Evolutionary conservation across 1,140 invertebrate genomes (phyloP).

Genomic region (Pseudomyrmex gracilis): DNA sequence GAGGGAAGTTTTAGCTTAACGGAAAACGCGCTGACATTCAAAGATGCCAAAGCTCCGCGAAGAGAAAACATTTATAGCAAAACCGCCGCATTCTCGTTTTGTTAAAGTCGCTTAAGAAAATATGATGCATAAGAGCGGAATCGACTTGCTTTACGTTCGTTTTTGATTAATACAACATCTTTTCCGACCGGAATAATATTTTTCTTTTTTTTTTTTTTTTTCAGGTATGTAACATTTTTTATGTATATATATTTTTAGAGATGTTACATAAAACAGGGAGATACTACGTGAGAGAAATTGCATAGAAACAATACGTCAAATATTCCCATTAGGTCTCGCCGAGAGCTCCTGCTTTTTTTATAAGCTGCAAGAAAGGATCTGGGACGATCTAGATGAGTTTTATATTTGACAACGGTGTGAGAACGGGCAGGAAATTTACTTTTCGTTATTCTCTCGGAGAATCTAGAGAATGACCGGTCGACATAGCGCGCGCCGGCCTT

Average conservation of each 20-base stretch:
- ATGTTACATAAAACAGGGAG: no score
- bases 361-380: background rate
- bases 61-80: background rate
- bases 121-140: no score
- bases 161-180: no score
- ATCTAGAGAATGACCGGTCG: background rate
- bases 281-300: no score
- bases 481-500: background rate
- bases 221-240: no score
- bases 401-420: background rate
- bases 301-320: background rate
- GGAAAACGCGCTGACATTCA: constrained; percentile 12
- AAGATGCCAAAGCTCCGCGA: background rate
- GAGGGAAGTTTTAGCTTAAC: background rate
- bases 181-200: no score
- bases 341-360: background rate
- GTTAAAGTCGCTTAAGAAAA: no score
- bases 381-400: background rate
- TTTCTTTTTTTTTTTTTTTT: no score
- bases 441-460: background rate
- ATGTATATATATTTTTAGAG: no score
- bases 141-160: no score
- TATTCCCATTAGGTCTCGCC: background rate
- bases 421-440: background rate
- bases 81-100: background rate